Conservation (phyloP, 2,113 vertebrate genomes). For the Dasyprocta punctata region DNA sequence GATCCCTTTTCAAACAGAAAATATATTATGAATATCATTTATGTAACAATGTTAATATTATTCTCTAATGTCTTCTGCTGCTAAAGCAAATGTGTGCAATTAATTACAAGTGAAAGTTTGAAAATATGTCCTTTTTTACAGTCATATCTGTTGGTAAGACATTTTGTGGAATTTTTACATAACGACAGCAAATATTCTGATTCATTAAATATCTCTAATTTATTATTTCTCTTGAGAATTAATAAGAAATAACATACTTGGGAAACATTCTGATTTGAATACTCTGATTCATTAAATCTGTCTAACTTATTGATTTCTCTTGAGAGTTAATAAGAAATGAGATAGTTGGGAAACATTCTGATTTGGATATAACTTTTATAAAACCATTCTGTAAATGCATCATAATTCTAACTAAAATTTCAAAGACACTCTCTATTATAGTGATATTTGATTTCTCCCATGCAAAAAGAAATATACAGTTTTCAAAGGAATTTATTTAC, state of each 20-base stretch:
- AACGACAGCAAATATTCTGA: background rate
- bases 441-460: background rate
- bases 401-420: no score
- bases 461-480: background rate
- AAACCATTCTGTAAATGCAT: no score
- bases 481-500: slow-evolving; percentile 54
- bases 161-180: background rate
- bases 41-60: background rate
- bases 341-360: no score
- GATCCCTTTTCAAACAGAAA: background rate
- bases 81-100: background rate
- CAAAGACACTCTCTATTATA: no score
- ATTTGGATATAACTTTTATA: no score
- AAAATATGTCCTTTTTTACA: background rate
- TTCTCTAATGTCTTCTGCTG: background rate
- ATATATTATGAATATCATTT: background rate
- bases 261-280: background rate
- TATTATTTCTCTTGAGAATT: slow-evolving; percentile 50
- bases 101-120: background rate
- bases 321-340: no score
- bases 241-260: slow-evolving; percentile 10
- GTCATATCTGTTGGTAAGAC: background rate
- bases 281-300: no score
- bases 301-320: no score
- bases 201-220: background rate